Evolutionary conservation across 2,797 vertebrate genomes (phyloP).

Genomic region (Coregonus ussuriensis): DNA sequence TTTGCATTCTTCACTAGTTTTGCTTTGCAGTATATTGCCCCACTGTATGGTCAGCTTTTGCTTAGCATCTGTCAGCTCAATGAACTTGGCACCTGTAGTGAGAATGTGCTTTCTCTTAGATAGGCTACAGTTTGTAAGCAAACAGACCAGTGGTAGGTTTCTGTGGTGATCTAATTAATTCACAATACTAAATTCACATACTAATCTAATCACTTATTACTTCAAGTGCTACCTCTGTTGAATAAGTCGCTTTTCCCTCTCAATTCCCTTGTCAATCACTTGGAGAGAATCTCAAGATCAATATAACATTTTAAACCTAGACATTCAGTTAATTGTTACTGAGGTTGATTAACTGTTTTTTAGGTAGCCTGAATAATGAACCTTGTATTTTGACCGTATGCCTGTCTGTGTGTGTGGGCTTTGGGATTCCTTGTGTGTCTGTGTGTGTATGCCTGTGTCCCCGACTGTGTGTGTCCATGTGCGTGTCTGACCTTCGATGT

Average conservation of each 20-base stretch:
- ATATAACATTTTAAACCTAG: not conserved
- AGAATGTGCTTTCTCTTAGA: not conserved
- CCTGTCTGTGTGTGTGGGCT: constrained; percentile 5
- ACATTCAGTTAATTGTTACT: not conserved
- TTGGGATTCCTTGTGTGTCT: no score
- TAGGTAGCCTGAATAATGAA: not conserved
- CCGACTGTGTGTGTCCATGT: no score
- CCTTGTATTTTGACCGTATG: constrained; percentile 4
- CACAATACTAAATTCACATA: constrained; percentile 16
- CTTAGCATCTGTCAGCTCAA: not conserved
- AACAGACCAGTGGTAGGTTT: not conserved
- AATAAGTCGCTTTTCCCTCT: not conserved
- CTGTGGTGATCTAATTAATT: constrained; percentile 10
- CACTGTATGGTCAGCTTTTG: not conserved
- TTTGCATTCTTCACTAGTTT: not conserved
- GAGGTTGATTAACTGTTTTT: not conserved
- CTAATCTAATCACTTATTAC: constrained; percentile 43
- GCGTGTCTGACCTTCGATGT: no score
- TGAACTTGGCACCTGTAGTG: not conserved
- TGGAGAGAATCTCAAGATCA: constrained; percentile 21
- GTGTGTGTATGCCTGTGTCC: no score
- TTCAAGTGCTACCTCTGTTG: not conserved
- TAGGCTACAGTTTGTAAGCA: not conserved
- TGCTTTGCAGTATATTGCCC: not conserved
- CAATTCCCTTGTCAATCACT: constrained; percentile 7